Percentiles rank a stretch among this genome's conserved stretches.
Conservation (phyloP, 2,888 invertebrate genomes). For the Torymus auratus region DNA sequence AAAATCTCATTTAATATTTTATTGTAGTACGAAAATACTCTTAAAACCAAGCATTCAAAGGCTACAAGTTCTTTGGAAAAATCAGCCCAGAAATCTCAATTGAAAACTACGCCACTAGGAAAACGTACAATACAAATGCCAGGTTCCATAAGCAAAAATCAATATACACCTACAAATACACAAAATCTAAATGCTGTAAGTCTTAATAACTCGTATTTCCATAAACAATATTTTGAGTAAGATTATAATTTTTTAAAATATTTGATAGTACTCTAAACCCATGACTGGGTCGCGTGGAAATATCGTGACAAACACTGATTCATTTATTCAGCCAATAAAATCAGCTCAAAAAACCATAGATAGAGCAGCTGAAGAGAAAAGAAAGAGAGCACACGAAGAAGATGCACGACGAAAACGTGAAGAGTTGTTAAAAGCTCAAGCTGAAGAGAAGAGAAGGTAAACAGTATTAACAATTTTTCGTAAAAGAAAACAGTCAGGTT, state of each 20-base stretch:
- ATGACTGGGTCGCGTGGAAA: slow-evolving; percentile 72
- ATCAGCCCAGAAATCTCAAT: slow-evolving; percentile 60
- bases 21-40: slow-evolving; percentile 67
- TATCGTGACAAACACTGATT: slow-evolving; percentile 68
- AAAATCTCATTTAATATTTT: slow-evolving; percentile 10
- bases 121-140: slow-evolving; percentile 68
- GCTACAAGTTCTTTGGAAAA: slow-evolving; percentile 61
- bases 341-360: slow-evolving; percentile 66
- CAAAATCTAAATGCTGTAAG: slow-evolving; percentile 62
- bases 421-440: slow-evolving; percentile 79
- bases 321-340: slow-evolving; percentile 69
- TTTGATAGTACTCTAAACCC: slow-evolving; percentile 70
- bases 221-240: neutral
- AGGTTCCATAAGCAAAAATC: slow-evolving; percentile 67
- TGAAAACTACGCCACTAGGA: slow-evolving; percentile 68
- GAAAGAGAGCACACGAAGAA: slow-evolving; percentile 73
- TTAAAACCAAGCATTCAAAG: slow-evolving; percentile 41
- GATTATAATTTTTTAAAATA: slow-evolving; percentile 9
- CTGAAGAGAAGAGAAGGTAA: slow-evolving; percentile 80
- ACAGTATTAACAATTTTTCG: neutral
- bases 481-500: too few relatives aligned
- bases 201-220: slow-evolving; percentile 1
- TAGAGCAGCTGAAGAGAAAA: slow-evolving; percentile 72
- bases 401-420: slow-evolving; percentile 81
- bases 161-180: slow-evolving; percentile 66